Evolutionary conservation across 2,113 vertebrate species (phyloP).

Genomic region (Setophaga coronata): DNA sequence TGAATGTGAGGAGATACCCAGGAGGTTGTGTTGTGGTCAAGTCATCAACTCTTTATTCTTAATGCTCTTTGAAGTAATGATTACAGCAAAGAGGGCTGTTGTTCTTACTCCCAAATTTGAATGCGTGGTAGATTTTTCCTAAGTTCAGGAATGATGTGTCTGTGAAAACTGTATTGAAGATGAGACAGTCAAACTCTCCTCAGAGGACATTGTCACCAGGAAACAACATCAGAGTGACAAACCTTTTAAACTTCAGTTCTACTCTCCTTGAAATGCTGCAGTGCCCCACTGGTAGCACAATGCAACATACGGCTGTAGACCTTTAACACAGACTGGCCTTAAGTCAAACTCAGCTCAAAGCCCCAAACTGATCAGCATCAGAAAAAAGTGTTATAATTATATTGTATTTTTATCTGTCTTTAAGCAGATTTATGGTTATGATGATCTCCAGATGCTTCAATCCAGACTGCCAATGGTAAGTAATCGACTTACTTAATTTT

Average conservation of each 20-base stretch:
- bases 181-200: neutral
- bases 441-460: constrained; percentile 97
- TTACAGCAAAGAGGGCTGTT: neutral
- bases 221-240: neutral
- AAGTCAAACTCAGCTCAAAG: neutral
- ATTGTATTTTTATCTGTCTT: constrained; percentile 31
- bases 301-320: rapidly evolving
- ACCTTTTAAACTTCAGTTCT: neutral
- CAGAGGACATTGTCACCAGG: neutral
- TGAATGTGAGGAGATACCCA: neutral
- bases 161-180: neutral
- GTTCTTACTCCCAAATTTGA: neutral
- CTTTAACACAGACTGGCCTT: neutral
- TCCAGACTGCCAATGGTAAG: constrained; percentile 95
- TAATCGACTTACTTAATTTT: neutral
- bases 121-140: neutral
- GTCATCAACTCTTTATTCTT: neutral
- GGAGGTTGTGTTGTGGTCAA: neutral
- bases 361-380: rapidly evolving
- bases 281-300: neutral
- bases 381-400: neutral
- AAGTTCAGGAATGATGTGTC: neutral
- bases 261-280: neutral
- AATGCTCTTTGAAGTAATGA: neutral
- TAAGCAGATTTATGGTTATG: constrained; percentile 94